A percentile compares a stretch with the other conserved stretches of the same genome.
Conservation (phyloP, 2,888 invertebrate species). For the Thyatira batis region DNA sequence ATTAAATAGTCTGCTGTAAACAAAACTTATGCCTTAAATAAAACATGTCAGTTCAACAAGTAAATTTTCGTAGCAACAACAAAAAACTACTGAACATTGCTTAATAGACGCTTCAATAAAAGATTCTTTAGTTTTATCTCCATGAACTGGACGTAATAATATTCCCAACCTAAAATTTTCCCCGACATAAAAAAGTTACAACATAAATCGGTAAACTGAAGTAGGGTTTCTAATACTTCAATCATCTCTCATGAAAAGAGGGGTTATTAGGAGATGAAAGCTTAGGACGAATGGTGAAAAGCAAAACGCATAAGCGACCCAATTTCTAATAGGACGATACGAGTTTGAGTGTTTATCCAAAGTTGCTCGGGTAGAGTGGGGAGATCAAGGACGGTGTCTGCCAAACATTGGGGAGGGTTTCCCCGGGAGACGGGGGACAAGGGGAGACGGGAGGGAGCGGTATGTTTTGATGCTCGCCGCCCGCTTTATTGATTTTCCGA, state of each 20-base stretch:
- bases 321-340: conserved; percentile 73
- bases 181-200: neutral
- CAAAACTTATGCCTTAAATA: no score
- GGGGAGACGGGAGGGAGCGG: conserved; percentile 49
- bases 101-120: no score
- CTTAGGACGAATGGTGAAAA: conserved; percentile 34
- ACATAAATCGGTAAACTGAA: neutral
- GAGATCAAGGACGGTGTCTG: conserved; percentile 82
- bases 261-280: conserved; percentile 38
- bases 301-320: conserved; percentile 73
- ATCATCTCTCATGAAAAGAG: conserved; percentile 15
- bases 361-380: conserved; percentile 72
- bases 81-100: no score
- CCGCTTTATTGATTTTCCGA: conserved; percentile 80
- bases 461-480: conserved; percentile 79
- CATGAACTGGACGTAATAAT: no score
- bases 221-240: neutral
- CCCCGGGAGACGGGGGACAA: conserved; percentile 69
- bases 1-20: no score
- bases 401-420: conserved; percentile 79
- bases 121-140: no score
- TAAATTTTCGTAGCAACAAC: no score
- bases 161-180: no score
- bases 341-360: conserved; percentile 76
- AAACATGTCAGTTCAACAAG: no score